These are phyloP conservation scores for Pionites leucogaster DNA, from an alignment of 2,113 vertebrate species.

Conservation along the genomic window DNA sequence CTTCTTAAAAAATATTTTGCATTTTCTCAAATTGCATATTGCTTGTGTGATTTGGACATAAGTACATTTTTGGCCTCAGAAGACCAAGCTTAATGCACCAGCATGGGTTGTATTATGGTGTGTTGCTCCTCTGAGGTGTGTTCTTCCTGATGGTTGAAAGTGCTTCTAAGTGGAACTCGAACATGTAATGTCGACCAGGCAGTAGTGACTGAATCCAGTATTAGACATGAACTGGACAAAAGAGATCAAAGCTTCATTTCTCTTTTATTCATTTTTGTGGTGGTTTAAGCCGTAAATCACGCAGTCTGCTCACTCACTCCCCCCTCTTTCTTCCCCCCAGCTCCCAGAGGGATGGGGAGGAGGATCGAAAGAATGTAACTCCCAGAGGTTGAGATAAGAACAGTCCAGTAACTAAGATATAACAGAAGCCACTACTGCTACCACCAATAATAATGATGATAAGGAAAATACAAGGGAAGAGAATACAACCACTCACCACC, in stretches of 20 bases:
- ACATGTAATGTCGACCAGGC: not conserved
- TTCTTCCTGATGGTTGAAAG: not conserved
- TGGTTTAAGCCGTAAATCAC: too few species aligned
- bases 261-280: not conserved
- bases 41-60: not conserved
- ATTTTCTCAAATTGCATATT: not conserved
- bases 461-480: too few species aligned
- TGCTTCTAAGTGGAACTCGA: not conserved
- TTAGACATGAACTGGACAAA: not conserved
- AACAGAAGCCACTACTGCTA: too few species aligned
- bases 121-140: not conserved
- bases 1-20: not conserved
- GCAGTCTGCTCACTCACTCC: too few species aligned
- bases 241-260: not conserved
- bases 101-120: not conserved
- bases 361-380: too few species aligned
- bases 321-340: too few species aligned
- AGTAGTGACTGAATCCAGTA: not conserved
- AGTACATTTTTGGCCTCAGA: not conserved
- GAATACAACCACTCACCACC: too few species aligned
- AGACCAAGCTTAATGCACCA: not conserved
- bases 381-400: too few species aligned
- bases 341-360: too few species aligned
- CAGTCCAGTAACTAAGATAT: too few species aligned
- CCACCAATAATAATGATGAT: too few species aligned